phyloP scores from a whole-genome alignment of 2,888 invertebrate genomes.

The Drosophila emarginata region DNA sequence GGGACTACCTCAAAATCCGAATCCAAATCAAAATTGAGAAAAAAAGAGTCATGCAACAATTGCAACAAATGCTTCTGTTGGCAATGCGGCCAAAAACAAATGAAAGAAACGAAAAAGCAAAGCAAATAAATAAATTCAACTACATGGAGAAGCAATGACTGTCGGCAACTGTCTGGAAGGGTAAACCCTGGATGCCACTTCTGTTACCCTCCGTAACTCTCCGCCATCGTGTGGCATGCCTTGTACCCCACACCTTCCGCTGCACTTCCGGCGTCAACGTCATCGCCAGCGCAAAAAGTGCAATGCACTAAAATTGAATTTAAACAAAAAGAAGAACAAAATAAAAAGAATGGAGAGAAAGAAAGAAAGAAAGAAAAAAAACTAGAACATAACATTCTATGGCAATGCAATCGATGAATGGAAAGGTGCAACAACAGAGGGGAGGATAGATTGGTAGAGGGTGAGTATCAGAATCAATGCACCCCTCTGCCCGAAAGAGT shows the following conservation, averaged over 20 bases:
- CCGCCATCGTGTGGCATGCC: slow-evolving; percentile 7
- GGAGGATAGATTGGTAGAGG: not conserved
- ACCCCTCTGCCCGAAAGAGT: slow-evolving; percentile 35
- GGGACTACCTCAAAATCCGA: not conserved
- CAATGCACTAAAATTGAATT: slow-evolving; percentile 76
- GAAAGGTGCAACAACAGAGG: not conserved
- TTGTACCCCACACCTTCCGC: slow-evolving; percentile 41
- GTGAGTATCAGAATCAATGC: slow-evolving; percentile 53
- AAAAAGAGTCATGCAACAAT: not conserved
- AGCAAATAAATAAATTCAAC: slow-evolving; percentile 26
- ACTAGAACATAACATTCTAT: slow-evolving; percentile 28
- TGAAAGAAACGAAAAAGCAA: not conserved
- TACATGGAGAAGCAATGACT: slow-evolving; percentile 37
- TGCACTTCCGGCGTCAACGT: slow-evolving; percentile 63
- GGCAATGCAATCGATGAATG: slow-evolving; percentile 39
- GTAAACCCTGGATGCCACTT: slow-evolving; percentile 36
- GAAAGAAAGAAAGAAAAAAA: slow-evolving; percentile 28
- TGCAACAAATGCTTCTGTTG: slow-evolving; percentile 34
- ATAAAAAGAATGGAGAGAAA: slow-evolving; percentile 33
- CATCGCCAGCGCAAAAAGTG: slow-evolving; percentile 65
- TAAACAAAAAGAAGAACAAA: slow-evolving; percentile 49
- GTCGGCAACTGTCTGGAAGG: slow-evolving; percentile 39
- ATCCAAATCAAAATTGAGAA: not conserved
- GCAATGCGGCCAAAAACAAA: slow-evolving; percentile 50
- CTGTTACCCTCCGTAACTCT: too few relatives aligned